Conservation (phyloP, 2,113 vertebrate genomes). For the Rissa tridactyla region DNA sequence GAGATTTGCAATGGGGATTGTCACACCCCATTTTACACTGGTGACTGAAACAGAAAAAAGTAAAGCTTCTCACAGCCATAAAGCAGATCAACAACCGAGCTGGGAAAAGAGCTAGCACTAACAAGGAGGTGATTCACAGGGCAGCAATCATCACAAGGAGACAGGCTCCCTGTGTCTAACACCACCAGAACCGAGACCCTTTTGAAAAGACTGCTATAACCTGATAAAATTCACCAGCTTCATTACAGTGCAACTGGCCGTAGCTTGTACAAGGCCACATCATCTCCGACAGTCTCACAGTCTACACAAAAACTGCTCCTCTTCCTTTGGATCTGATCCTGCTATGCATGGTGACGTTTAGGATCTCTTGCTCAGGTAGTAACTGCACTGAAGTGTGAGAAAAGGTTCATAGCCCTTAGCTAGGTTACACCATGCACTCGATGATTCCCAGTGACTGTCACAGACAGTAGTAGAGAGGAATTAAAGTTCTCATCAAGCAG, state of each 20-base stretch:
- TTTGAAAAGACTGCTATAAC: background rate
- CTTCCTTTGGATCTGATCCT: background rate
- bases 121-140: background rate
- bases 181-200: background rate
- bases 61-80: background rate
- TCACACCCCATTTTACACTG: background rate
- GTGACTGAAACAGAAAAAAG: background rate
- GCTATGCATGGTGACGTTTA: fast-evolving
- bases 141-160: background rate
- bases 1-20: background rate
- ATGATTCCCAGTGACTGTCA: background rate
- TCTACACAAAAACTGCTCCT: background rate
- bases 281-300: fast-evolving
- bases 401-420: background rate
- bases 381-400: background rate
- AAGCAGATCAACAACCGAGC: background rate
- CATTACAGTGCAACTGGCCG: background rate
- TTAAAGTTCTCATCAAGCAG: background rate
- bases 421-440: background rate
- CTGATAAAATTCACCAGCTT: background rate
- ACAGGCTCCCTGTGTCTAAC: background rate
- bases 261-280: background rate
- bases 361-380: background rate
- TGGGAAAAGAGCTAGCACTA: background rate
- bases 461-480: background rate